Evolutionary conservation across 1,140 invertebrate species (phyloP), one percentile per base, ranked within the genome.

Genomic region (Anthonomus grandis): DNA sequence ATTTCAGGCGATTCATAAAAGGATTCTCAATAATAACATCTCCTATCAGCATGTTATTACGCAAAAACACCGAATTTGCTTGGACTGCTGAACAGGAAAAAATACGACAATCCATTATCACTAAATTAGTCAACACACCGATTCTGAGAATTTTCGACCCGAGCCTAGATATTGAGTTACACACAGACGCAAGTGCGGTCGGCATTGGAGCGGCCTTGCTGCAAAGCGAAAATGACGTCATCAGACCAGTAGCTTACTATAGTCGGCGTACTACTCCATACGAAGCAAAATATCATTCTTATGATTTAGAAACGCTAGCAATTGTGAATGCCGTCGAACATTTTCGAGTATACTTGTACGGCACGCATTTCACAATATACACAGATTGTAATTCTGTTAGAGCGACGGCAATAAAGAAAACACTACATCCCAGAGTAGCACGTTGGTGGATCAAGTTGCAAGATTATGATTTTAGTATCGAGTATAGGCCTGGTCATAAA

Each of bases 321-420:
- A 37, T 58, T 13, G 41, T 46, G 23, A n/a, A 48, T 13, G 49
- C 19, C 0, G 67, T 75, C 0, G 72, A 78, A 63, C 66, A 74
- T 46, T 82, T 52, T 24, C 8, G 49, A 19, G 41, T 68, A 0
- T 77, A 76, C 55, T 34, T 77, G 0, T 27, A 67, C 1, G 67
- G 65, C 0, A 64, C 66, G 4, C 34, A 57, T 15, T 75, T 75
- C 52, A 71, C 41, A 25, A 54, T 74, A 0, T 27, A 73, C 0
- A 75, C 70, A 5, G 74, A 76, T 59, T 69, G 72, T 59, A 57
- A 64, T 19, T 39, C 36, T 41, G 50, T 52, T 9, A 12, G 37
- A 3, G 50, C 50, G 10, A 44, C 50, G 1, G 13, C 67, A 68
- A 5, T 47, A 70, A 42, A 54, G 62, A 61, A 64, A 38, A 65